These are phyloP conservation scores for Kryphioiulus occultus DNA, from an alignment of 2,888 invertebrate species.

Conservation along the genomic window DNA sequence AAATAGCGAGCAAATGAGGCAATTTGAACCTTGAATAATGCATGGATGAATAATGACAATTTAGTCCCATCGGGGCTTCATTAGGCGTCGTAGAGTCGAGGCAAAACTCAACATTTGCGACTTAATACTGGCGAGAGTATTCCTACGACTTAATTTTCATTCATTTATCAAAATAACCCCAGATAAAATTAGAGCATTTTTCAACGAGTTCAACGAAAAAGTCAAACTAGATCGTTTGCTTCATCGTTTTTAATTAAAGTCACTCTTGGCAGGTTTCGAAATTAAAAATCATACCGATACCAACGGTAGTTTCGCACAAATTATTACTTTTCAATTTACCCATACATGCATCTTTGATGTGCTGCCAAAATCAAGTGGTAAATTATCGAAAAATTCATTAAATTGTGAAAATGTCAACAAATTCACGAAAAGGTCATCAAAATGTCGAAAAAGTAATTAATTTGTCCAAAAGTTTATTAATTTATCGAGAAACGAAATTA, in stretches of 20 bases:
- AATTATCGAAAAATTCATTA: too few relatives aligned
- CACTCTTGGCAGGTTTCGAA: neutral
- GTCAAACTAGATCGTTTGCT: neutral
- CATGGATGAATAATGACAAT: constrained; percentile 2
- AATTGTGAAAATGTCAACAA: too few relatives aligned
- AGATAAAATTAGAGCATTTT: neutral
- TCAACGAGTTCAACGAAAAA: neutral
- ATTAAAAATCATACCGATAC: neutral
- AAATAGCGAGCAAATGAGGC: neutral
- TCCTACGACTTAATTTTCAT: neutral
- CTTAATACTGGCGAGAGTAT: neutral
- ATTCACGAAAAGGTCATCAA: too few relatives aligned
- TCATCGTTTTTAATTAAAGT: neutral
- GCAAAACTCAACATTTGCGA: neutral
- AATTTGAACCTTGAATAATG: constrained; percentile 29
- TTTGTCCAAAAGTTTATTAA: too few relatives aligned
- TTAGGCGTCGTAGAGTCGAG: constrained; percentile 19
- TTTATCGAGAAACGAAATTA: too few relatives aligned
- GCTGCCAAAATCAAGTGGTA: too few relatives aligned
- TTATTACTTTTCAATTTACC: too few relatives aligned
- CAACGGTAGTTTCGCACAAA: too few relatives aligned
- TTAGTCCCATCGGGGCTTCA: constrained; percentile 12
- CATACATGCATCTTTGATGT: too few relatives aligned
- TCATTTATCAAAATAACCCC: constrained; percentile 1
- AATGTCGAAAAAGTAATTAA: too few relatives aligned